These are phyloP conservation scores for Hirudinaria manillensis DNA, from an alignment of 2,888 invertebrate genomes.

Conservation along the genomic window DNA sequence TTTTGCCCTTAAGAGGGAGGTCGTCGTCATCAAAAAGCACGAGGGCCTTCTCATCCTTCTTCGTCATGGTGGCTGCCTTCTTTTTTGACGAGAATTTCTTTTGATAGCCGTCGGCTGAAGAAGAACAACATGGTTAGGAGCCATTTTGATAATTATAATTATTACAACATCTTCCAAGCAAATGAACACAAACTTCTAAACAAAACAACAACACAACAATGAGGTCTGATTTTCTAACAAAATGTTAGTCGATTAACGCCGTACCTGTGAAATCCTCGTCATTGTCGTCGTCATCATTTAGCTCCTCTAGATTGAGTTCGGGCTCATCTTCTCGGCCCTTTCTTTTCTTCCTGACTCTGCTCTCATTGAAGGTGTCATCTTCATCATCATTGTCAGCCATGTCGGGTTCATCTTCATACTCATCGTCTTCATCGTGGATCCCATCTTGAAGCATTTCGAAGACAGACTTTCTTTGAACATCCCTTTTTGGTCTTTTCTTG, in stretches of 20 bases:
- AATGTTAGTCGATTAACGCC: too few relatives aligned
- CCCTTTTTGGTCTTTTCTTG: slow-evolving; percentile 12
- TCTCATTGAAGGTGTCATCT: neutral
- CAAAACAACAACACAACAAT: neutral
- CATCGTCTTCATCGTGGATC: slow-evolving; percentile 12
- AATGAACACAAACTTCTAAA: neutral
- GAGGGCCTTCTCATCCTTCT: slow-evolving; percentile 1
- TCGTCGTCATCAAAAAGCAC: slow-evolving; percentile 21
- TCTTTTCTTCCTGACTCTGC: slow-evolving; percentile 6
- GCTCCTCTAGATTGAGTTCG: neutral
- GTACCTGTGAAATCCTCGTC: slow-evolving; percentile 5
- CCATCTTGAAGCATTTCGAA: slow-evolving; percentile 13
- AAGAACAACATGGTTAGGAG: neutral
- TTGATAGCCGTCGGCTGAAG: neutral
- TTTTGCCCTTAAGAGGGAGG: slow-evolving; percentile 20
- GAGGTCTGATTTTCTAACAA: neutral
- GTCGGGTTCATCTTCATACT: slow-evolving; percentile 3
- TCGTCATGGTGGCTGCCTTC: neutral
- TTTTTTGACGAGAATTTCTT: neutral
- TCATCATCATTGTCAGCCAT: neutral
- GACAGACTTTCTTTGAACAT: slow-evolving; percentile 21
- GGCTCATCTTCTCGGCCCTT: neutral
- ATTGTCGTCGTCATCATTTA: slow-evolving; percentile 15
- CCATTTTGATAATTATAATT: too few relatives aligned
- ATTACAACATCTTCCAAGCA: too few relatives aligned